phyloP scores from a whole-genome alignment of 2,888 invertebrate genomes.

The Cantharis flavilabris region DNA sequence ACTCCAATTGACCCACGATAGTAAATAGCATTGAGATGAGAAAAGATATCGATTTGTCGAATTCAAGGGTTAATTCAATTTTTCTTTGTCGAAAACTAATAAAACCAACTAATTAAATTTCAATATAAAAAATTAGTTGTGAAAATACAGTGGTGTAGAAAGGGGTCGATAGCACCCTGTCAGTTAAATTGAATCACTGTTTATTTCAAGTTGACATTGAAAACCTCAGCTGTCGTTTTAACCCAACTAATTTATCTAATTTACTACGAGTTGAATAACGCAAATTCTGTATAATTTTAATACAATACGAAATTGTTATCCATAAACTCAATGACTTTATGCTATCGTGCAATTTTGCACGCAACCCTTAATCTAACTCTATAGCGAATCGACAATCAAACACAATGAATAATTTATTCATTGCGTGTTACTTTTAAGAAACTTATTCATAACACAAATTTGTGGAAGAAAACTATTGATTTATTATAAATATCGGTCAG shows the following conservation, averaged over 20 bases:
- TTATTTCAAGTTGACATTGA: neutral
- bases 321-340: neutral
- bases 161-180: neutral
- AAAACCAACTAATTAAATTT: neutral
- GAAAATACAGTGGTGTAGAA: neutral
- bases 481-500: neutral
- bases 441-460: neutral
- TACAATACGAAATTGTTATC: neutral
- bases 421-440: neutral
- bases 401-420: neutral
- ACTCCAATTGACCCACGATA: neutral
- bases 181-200: neutral
- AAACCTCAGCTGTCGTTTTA: neutral
- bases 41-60: neutral
- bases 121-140: no score
- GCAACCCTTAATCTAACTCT: neutral
- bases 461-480: neutral
- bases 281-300: neutral
- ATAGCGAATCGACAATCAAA: neutral
- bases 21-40: neutral
- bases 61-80: neutral
- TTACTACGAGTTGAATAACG: neutral
- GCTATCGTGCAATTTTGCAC: neutral
- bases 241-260: neutral
- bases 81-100: neutral